Percentiles rank a stretch among this genome's conserved stretches.
Conservation (phyloP, 1,140 invertebrate species). For the Pseudomyrmex concolor region DNA sequence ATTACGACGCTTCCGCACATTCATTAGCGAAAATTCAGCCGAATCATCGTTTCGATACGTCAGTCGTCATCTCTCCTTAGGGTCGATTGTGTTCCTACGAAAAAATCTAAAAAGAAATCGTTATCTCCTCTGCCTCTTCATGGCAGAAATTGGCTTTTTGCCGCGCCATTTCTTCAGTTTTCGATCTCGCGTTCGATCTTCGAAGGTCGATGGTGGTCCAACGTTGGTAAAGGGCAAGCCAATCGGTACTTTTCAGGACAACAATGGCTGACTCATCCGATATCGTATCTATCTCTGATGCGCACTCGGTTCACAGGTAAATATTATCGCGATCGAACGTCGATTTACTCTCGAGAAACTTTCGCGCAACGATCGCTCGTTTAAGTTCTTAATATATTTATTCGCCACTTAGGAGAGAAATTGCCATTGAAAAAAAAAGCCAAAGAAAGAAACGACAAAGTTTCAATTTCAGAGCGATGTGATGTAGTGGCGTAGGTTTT, state of each 20-base stretch:
- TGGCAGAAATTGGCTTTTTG: constrained; percentile 37
- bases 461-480: background rate
- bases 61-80: constrained; percentile 39
- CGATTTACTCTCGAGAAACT: constrained; percentile 39
- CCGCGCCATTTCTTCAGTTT: constrained; percentile 30
- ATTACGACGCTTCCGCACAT: constrained; percentile 37
- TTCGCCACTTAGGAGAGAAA: constrained; percentile 18
- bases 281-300: constrained; percentile 64
- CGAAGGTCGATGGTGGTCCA: constrained; percentile 60
- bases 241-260: constrained; percentile 66
- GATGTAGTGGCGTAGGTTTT: background rate
- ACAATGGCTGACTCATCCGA: constrained; percentile 71
- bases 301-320: constrained; percentile 7
- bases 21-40: constrained; percentile 52
- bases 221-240: constrained; percentile 51
- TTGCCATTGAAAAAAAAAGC: background rate
- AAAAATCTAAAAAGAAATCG: constrained; percentile 35
- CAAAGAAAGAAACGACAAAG: background rate
- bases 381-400: constrained; percentile 33
- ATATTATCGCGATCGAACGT: constrained; percentile 60
- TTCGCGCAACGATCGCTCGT: background rate
- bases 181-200: constrained; percentile 47
- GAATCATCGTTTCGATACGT: constrained; percentile 50
- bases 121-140: constrained; percentile 20
- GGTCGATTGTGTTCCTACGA: constrained; percentile 44